Percentiles rank a stretch among this genome's conserved stretches.
These are phyloP conservation scores for Eulimnadia texana DNA, from an alignment of 1,140 invertebrate species.

Conservation along the genomic window DNA sequence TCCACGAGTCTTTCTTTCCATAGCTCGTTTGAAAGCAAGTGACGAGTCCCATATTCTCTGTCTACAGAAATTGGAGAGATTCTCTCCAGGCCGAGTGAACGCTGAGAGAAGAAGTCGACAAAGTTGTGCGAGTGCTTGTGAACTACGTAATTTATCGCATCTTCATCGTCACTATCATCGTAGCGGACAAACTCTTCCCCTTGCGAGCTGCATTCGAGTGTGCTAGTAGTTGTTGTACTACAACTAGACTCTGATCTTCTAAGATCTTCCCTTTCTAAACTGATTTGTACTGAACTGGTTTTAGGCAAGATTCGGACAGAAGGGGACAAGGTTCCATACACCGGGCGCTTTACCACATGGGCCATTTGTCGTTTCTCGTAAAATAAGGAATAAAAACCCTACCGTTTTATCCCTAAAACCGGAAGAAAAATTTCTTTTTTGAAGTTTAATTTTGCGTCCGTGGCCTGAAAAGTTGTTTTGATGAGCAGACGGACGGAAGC, in stretches of 20 bases:
- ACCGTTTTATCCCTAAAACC: background rate
- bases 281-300: conserved; percentile 20
- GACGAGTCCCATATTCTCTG: conserved; percentile 51
- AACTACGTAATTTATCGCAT: conserved; percentile 49
- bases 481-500: background rate
- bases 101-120: conserved; percentile 61
- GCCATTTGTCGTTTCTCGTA: conserved; percentile 15
- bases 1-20: conserved; percentile 66
- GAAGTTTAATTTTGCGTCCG: too few species aligned
- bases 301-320: conserved; percentile 19
- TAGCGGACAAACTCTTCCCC: conserved; percentile 67
- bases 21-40: conserved; percentile 80
- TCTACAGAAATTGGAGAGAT: conserved; percentile 52
- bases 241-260: background rate
- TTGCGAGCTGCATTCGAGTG: conserved; percentile 6
- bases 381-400: background rate
- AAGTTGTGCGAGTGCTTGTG: conserved; percentile 68
- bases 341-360: conserved; percentile 17
- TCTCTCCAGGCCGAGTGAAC: conserved; percentile 47
- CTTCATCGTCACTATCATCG: conserved; percentile 68
- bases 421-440: too few species aligned
- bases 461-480: too few species aligned
- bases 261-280: conserved; percentile 16
- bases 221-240: background rate
- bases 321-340: conserved; percentile 17